A percentile compares a stretch with the other conserved stretches of the same genome.
These are phyloP conservation scores for Brevipalpus yothersi DNA, from an alignment of 1,140 invertebrate species.

Conservation along the genomic window DNA sequence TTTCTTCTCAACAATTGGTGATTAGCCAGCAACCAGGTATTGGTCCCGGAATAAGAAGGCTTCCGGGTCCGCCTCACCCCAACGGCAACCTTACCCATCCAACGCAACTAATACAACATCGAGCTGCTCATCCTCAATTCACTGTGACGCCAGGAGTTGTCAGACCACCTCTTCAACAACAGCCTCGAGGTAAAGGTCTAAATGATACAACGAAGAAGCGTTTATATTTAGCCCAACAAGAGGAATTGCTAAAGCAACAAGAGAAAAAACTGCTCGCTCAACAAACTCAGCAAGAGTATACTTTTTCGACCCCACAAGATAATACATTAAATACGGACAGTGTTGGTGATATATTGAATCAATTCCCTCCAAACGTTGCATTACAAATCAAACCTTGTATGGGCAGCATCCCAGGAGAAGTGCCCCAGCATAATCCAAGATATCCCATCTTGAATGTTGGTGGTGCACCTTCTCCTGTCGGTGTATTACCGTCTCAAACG, in stretches of 20 bases:
- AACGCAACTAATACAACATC: constrained; percentile 2
- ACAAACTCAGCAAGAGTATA: constrained; percentile 32
- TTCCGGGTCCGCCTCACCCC: neutral
- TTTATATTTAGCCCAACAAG: constrained; percentile 1
- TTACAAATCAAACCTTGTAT: constrained; percentile 21
- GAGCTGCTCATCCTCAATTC: neutral
- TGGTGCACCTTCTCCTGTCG: neutral
- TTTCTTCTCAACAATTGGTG: neutral
- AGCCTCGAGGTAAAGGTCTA: neutral
- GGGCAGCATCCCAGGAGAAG: neutral
- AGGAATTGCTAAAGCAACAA: constrained; percentile 27
- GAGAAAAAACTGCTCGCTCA: constrained; percentile 24
- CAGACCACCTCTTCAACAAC: neutral
- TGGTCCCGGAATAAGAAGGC: neutral
- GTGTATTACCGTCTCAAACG: neutral
- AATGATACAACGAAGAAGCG: neutral
- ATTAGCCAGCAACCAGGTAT: neutral
- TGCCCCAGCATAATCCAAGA: neutral
- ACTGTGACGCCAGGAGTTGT: neutral
- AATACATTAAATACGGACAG: constrained; percentile 34
- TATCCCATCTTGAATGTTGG: neutral
- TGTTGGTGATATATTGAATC: constrained; percentile 48
- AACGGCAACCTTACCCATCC: neutral
- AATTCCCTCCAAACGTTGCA: constrained; percentile 29
- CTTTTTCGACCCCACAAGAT: constrained; percentile 32